A percentile compares a stretch with the other conserved stretches of the same genome.
Evolutionary conservation across 2,797 vertebrate genomes (phyloP).

Genomic region (Gila robusta): DNA sequence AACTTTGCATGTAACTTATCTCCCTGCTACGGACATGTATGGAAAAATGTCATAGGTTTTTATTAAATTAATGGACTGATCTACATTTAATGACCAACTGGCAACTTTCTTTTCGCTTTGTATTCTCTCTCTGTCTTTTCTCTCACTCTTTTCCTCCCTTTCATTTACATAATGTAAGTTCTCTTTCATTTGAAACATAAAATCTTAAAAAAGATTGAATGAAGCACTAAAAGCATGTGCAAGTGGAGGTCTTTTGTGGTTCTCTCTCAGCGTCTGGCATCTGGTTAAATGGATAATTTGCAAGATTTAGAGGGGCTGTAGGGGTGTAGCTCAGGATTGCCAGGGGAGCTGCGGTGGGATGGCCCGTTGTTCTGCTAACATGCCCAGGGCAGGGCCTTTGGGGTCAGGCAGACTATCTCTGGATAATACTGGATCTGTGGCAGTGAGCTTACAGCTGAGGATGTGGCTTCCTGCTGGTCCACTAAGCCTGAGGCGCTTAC

Average conservation of each 20-base stretch:
- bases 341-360: constrained; percentile 44
- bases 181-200: constrained; percentile 65
- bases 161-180: constrained; percentile 69
- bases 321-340: constrained; percentile 23
- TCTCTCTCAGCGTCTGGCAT: constrained; percentile 15
- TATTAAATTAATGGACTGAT: background rate
- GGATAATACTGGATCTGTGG: constrained; percentile 1
- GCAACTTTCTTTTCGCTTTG: background rate
- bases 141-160: background rate
- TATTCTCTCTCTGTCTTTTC: background rate
- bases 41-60: background rate
- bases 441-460: constrained; percentile 10
- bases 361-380: constrained; percentile 32
- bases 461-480: constrained; percentile 26
- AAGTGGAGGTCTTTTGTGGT: constrained; percentile 72
- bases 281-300: constrained; percentile 24
- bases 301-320: constrained; percentile 19
- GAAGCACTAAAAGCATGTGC: constrained; percentile 77
- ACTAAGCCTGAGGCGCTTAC: constrained; percentile 27
- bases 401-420: constrained; percentile 22
- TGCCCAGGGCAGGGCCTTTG: constrained; percentile 34
- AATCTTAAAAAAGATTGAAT: constrained; percentile 88
- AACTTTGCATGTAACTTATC: background rate
- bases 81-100: background rate
- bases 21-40: background rate